phyloP scores from a whole-genome alignment of 2,797 vertebrate species.

The Enteromius paludinosus region DNA sequence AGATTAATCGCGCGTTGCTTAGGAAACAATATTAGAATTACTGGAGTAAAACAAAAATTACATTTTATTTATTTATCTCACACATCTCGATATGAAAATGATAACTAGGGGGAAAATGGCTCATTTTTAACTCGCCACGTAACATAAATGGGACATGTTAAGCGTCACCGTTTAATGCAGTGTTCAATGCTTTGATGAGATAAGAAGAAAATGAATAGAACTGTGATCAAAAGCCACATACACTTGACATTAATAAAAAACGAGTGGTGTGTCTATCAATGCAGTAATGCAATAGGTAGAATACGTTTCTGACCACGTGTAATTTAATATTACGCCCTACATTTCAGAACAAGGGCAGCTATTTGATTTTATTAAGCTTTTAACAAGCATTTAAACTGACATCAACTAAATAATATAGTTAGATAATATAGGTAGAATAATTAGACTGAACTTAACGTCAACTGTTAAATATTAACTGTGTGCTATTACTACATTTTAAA shows the following conservation, averaged over 20 bases:
- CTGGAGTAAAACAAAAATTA: not conserved
- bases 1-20: not conserved
- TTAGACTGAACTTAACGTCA: not conserved
- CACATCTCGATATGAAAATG: not conserved
- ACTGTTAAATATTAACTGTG: not conserved
- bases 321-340: not conserved
- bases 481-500: not conserved
- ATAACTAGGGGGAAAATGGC: not conserved
- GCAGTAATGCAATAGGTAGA: not conserved
- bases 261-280: not conserved
- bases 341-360: not conserved
- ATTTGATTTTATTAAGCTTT: not conserved
- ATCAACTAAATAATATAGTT: not conserved
- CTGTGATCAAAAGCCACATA: not conserved
- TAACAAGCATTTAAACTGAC: not conserved
- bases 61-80: not conserved
- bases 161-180: slow-evolving; percentile 4
- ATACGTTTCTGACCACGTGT: not conserved
- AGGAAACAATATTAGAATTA: not conserved
- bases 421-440: not conserved
- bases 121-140: not conserved
- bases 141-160: not conserved
- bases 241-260: slow-evolving; percentile 16
- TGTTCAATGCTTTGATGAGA: slow-evolving; percentile 5
- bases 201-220: not conserved